phyloP scores from a whole-genome alignment of 2,888 invertebrate species.

The Melinopterus prodromus region DNA sequence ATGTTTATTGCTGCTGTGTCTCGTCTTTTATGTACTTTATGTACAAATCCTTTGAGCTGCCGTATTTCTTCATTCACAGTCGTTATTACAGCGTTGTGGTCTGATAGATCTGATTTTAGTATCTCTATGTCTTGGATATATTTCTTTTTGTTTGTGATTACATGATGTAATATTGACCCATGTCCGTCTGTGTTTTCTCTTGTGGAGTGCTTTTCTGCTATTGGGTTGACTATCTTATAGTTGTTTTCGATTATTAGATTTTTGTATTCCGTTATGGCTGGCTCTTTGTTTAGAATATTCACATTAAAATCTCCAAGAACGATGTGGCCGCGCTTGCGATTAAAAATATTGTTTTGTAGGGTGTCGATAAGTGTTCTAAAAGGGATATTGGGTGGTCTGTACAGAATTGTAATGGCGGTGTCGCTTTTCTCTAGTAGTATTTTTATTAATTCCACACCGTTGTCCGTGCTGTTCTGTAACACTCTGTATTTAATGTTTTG shows the following conservation, averaged over 20 bases:
- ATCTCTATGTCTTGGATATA: neutral
- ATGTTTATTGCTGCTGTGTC: neutral
- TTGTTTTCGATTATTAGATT: neutral
- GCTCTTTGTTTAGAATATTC: neutral
- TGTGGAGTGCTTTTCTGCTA: neutral
- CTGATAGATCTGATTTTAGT: neutral
- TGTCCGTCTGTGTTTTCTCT: neutral
- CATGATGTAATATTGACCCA: neutral
- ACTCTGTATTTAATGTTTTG: slow-evolving; percentile 8
- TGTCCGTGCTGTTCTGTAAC: neutral
- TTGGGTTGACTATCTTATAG: neutral
- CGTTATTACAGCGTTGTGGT: neutral
- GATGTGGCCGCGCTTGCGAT: neutral
- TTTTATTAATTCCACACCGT: slow-evolving; percentile 18
- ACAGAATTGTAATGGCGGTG: neutral
- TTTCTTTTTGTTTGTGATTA: neutral
- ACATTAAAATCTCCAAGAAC: neutral
- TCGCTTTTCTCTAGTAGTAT: slow-evolving; percentile 4
- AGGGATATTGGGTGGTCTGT: neutral
- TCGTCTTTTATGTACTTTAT: neutral
- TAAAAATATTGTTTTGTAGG: slow-evolving; percentile 17
- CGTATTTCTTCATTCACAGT: neutral
- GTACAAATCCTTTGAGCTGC: neutral
- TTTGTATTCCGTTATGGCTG: neutral
- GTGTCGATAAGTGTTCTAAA: neutral